A percentile compares a stretch with the other conserved stretches of the same genome.
phyloP scores from a whole-genome alignment of 2,113 vertebrate species.

The Hippocampus comes region DNA sequence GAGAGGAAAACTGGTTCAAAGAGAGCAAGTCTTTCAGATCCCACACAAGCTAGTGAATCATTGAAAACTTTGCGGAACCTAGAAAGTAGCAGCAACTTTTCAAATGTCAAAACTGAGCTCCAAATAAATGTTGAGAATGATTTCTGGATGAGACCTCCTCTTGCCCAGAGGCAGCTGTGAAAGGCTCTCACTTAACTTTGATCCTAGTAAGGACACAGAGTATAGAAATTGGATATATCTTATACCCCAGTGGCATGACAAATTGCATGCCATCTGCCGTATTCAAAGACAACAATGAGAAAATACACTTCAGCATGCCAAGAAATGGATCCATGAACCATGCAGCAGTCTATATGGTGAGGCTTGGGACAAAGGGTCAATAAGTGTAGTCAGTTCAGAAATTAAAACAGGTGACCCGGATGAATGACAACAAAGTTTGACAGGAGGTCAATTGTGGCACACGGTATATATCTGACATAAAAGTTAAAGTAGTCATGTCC shows the following conservation, averaged over 20 bases:
- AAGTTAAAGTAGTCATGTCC: slow-evolving; percentile 1
- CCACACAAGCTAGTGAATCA: slow-evolving; percentile 2
- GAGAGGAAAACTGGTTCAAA: not conserved
- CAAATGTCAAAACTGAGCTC: too few species aligned
- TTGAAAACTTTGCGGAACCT: not conserved
- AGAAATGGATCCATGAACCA: not conserved
- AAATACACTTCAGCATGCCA: not conserved
- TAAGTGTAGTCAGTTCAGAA: slow-evolving; percentile 2
- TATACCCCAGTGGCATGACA: not conserved
- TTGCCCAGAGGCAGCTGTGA: too few species aligned
- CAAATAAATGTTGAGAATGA: too few species aligned
- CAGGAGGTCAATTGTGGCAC: slow-evolving; percentile 7
- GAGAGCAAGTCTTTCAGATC: not conserved
- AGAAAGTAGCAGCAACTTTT: not conserved
- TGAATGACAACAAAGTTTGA: slow-evolving; percentile 22
- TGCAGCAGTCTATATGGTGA: not conserved
- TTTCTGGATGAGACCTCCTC: too few species aligned
- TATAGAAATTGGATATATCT: not conserved
- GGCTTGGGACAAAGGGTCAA: not conserved
- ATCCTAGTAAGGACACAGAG: too few species aligned
- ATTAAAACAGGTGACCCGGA: slow-evolving; percentile 14
- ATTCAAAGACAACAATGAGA: not conserved
- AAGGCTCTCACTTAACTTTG: too few species aligned
- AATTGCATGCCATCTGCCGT: not conserved
- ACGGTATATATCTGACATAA: not conserved